These are phyloP conservation scores for Centruroides vittatus DNA, from an alignment of 1,140 invertebrate species.

Conservation along the genomic window DNA sequence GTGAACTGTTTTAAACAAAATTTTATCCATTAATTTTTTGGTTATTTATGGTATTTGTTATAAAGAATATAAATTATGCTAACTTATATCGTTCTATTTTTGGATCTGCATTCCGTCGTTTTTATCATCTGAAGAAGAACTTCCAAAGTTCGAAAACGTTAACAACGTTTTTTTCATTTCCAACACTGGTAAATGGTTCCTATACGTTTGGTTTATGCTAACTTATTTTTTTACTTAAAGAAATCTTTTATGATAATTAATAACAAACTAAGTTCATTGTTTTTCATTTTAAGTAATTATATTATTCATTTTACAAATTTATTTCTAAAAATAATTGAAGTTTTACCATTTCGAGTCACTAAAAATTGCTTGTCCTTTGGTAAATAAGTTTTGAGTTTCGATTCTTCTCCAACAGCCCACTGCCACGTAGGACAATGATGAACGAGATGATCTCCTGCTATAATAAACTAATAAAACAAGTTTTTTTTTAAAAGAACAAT, in stretches of 20 bases:
- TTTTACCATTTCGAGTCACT: conserved; percentile 69
- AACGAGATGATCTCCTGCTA: conserved; percentile 93
- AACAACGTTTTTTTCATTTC: too few relatives aligned
- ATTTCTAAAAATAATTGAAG: background rate
- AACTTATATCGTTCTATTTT: too few relatives aligned
- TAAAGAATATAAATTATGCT: too few relatives aligned
- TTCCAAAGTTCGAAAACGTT: too few relatives aligned
- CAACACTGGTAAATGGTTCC: too few relatives aligned
- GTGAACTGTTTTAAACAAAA: too few relatives aligned
- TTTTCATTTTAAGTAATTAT: background rate
- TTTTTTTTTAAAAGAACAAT: background rate
- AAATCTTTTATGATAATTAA: background rate
- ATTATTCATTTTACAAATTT: background rate
- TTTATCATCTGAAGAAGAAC: too few relatives aligned
- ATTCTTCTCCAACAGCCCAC: conserved; percentile 83
- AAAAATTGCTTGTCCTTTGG: conserved; percentile 94
- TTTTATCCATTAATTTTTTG: too few relatives aligned
- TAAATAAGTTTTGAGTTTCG: conserved; percentile 69
- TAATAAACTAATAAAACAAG: conserved; percentile 60
- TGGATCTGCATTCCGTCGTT: too few relatives aligned
- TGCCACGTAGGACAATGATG: conserved; percentile 99
- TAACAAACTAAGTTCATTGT: background rate
- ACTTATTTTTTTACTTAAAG: too few relatives aligned
- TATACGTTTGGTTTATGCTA: too few relatives aligned
- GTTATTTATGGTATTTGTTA: too few relatives aligned